Percentiles rank a stretch among this genome's conserved stretches.
Evolutionary conservation across 2,113 vertebrate genomes (phyloP).

Genomic region (Pluvianellus socialis): DNA sequence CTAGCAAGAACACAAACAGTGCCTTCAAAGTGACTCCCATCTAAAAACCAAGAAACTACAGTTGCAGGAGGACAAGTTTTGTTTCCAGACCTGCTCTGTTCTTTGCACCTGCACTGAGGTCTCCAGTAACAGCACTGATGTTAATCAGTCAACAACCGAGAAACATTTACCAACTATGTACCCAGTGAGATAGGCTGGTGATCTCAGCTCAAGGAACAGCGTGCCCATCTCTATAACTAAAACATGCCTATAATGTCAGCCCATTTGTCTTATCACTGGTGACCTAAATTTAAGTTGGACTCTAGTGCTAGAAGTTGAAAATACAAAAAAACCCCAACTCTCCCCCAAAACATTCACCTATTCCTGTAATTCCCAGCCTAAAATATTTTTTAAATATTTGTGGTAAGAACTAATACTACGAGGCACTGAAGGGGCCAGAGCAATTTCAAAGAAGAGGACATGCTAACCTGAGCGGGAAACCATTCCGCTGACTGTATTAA

Average conservation of each 20-base stretch:
- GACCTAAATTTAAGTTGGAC: neutral
- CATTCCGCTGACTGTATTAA: slow-evolving; percentile 82
- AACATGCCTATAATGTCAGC: neutral
- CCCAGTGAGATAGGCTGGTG: neutral
- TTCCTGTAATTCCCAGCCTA: neutral
- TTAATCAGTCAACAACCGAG: neutral
- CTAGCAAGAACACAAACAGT: neutral
- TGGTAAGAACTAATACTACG: neutral
- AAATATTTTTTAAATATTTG: neutral
- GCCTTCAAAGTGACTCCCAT: neutral
- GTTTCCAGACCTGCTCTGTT: neutral
- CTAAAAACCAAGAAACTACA: neutral
- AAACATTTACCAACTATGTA: neutral
- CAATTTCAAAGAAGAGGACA: neutral
- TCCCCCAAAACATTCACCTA: neutral
- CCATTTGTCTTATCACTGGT: neutral
- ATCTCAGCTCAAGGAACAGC: neutral
- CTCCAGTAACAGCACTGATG: neutral
- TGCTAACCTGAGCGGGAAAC: slow-evolving; percentile 86
- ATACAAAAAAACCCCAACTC: neutral
- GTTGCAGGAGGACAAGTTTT: neutral
- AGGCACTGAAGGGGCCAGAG: neutral
- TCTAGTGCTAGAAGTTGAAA: neutral
- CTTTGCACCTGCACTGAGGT: neutral
- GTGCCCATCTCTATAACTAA: neutral